Evolutionary conservation across 2,888 invertebrate genomes (phyloP), one percentile per base, ranked within the genome.

Genomic region (Steinernema hermaphroditum): DNA sequence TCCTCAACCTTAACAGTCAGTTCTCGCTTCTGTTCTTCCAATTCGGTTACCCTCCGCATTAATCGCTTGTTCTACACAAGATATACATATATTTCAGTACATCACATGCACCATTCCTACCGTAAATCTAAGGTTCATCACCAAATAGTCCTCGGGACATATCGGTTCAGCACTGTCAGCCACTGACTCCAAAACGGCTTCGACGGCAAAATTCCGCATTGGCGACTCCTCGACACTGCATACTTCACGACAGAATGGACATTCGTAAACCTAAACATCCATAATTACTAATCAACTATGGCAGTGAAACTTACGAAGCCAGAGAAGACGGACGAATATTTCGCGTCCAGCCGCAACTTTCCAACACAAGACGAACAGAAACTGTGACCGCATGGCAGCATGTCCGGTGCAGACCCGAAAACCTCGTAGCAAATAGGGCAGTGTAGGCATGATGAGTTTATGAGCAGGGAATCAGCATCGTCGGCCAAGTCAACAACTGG

Each of bases 301-400:
- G 19, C 46, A 46, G 19, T 12, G 37, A 1, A 34, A 62, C 62
- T 12, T 32, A 62, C 62, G 16, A 32, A 34, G 1, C 32, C 12
- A 8, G 62, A 62, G 6, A 27, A 62, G 4, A 16, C 9, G 19
- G 62, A 9, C 32, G 32, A 29, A 34, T 62, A 62, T 27, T 62
- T 62, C 1, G 62, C 62, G 14, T 62, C 62, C 16, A 32, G 16
- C 16, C 62, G 62, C 32, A 62, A 27, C 27, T 62, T 62, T 32
- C 32, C 62, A 16, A 77, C 54, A 54, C 79, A 78, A 22, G 46
- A 46, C n/a, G 49, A 9, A 46, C 79, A 78, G 57, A 80, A 80
- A 12, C 75, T 74, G 62, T 78, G 79, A n/a, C 79, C 79, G 49
- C 79, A 78, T 2, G 70, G 76, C 14, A 80, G 19, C n/a, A 79